Base-by-base conservation (phyloP, 2,797 vertebrate genomes). In the Calcarius lapponicus region DNA sequence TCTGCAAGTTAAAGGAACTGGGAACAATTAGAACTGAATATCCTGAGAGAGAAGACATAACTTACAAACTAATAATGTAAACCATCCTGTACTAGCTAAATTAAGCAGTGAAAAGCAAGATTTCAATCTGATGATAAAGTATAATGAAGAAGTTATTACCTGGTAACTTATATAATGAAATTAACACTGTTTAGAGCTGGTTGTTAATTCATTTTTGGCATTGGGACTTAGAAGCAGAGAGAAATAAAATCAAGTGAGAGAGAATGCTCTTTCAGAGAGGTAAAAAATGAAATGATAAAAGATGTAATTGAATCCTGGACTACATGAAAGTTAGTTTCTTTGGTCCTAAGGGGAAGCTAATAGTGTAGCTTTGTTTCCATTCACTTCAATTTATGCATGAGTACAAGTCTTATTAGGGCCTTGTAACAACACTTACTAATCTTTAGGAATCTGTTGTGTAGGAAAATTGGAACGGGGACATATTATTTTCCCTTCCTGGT, bases 151-250 rank as follows among this genome's bases (percentile, higher is more conserved):
- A 86, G 56, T 78, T 74, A 17, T 96, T 96, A 87, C 69, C 47
- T 94, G 62, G 50, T 93, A 96, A 90, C 48, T 92, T 95, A 64
- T 45, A 76, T 75, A 86, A 87, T 40, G 25, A 56, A 95, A 78
- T 89, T 92, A 95, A 91, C 7, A 21, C 15, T 91, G n/a, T 74
- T 74, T 92, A 80, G 71, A 94, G 70, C 65, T 79, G 48, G 24
- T 72, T 93, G 74, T 90, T 78, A 92, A 95, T 90, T 96, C 38
- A 72, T 78, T 95, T 81, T 85, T 93, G 34, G 32, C n/a, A 53
- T 50, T n/a, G 62, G 48, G 24, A 78, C 88, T 95, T 72, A 82
- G 67, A 96, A 96, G 32, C 34, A 34, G 72, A 65, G 57, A 78
- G 32, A 92, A 72, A 80, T 88, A 84, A 51, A 85, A 80, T 85